Conservation (phyloP, 2,797 vertebrate genomes). For the Artibeus jamaicensis region DNA sequence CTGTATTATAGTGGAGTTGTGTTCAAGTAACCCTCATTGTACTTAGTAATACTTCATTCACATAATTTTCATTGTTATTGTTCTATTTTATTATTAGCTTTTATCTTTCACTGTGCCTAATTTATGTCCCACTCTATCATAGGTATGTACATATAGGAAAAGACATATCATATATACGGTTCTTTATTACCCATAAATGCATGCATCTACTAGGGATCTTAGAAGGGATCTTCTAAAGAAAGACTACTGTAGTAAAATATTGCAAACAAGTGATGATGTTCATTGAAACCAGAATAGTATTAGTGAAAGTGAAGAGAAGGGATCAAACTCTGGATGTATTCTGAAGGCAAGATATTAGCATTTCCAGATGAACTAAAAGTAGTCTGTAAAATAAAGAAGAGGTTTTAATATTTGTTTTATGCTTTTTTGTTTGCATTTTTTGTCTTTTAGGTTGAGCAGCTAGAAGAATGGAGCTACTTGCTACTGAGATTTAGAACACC, state of each 20-base stretch:
- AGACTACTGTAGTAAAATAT: neutral
- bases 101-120: neutral
- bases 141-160: no score
- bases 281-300: neutral
- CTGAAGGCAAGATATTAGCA: neutral
- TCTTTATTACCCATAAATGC: no score
- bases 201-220: neutral
- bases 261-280: neutral
- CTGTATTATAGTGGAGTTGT: neutral
- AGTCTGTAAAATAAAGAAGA: neutral
- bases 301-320: neutral
- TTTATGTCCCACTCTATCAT: no score
- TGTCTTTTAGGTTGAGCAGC: neutral
- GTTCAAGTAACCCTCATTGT: neutral
- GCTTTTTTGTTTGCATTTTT: neutral
- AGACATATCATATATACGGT: no score
- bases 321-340: neutral
- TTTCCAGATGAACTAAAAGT: neutral
- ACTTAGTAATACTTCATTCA: neutral
- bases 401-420: neutral
- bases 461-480: neutral
- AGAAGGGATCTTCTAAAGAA: neutral
- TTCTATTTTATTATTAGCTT: neutral
- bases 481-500: neutral
- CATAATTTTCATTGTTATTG: neutral